Evolutionary conservation across 1,140 invertebrate genomes (phyloP).

Genomic region (Zaprionus ornatus): DNA sequence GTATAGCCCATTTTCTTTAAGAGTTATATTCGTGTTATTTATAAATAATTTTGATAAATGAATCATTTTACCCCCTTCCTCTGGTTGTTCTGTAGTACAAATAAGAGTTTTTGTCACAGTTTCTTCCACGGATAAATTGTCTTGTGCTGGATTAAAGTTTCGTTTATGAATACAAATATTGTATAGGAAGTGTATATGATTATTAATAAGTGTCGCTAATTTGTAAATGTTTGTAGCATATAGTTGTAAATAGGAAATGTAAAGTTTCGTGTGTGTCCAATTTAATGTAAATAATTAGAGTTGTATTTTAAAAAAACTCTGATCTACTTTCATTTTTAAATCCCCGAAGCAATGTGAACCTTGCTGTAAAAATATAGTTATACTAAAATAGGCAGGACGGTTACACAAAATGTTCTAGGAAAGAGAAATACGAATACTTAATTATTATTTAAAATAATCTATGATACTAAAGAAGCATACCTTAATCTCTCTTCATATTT

Average conservation of each 20-base stretch:
- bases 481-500: too few species aligned
- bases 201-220: background rate
- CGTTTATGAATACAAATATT: constrained; percentile 41
- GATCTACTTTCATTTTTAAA: too few species aligned
- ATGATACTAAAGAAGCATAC: too few species aligned
- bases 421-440: too few species aligned
- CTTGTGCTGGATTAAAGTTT: constrained; percentile 61
- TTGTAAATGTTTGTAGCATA: background rate
- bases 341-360: too few species aligned
- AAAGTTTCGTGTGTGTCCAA: too few species aligned
- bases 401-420: too few species aligned
- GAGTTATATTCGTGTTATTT: background rate
- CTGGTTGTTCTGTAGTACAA: constrained; percentile 67
- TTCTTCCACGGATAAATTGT: constrained; percentile 62
- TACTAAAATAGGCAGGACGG: too few species aligned
- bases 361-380: background rate
- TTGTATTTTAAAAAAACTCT: too few species aligned
- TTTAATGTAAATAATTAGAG: too few species aligned
- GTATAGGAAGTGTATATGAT: background rate
- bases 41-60: constrained; percentile 10
- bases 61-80: constrained; percentile 71
- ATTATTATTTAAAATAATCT: too few species aligned
- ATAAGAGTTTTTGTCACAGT: constrained; percentile 71
- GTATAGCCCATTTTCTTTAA: background rate
- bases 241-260: background rate